A percentile compares a stretch with the other conserved stretches of the same genome.
These are phyloP conservation scores for Solea solea DNA, from an alignment of 2,113 vertebrate species.

Conservation along the genomic window DNA sequence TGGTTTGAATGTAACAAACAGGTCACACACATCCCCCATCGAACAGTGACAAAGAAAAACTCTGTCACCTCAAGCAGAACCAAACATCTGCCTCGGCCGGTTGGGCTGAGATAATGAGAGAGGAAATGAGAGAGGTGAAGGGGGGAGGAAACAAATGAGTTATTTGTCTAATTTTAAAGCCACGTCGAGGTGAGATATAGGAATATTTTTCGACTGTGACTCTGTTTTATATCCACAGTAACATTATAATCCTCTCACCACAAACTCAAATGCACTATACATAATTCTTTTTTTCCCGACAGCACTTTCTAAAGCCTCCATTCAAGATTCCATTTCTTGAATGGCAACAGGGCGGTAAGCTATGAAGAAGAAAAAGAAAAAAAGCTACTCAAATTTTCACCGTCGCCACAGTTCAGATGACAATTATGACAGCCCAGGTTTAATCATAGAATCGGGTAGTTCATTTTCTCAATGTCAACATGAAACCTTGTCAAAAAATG, in stretches of 20 bases:
- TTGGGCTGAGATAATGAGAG: not conserved
- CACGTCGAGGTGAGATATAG: constrained; percentile 15
- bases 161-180: constrained; percentile 1
- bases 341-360: constrained; percentile 63
- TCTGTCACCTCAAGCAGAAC: no score
- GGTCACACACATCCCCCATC: no score
- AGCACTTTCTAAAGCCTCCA: constrained; percentile 40
- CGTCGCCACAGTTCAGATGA: constrained; percentile 82
- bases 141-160: not conserved
- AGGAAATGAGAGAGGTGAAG: not conserved
- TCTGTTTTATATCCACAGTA: not conserved
- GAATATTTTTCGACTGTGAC: constrained; percentile 1
- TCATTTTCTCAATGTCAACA: constrained; percentile 95
- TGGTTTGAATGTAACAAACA: no score
- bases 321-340: constrained; percentile 44
- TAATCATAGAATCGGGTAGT: constrained; percentile 90
- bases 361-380: constrained; percentile 53
- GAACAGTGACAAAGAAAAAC: not conserved
- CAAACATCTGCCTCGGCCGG: not conserved
- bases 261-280: constrained; percentile 7
- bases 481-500: constrained; percentile 88
- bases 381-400: constrained; percentile 77
- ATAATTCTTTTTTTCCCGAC: constrained; percentile 9
- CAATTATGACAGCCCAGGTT: constrained; percentile 88
- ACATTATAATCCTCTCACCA: constrained; percentile 16